phyloP scores from a whole-genome alignment of 2,888 invertebrate genomes.

The Cylloceria caligata region DNA sequence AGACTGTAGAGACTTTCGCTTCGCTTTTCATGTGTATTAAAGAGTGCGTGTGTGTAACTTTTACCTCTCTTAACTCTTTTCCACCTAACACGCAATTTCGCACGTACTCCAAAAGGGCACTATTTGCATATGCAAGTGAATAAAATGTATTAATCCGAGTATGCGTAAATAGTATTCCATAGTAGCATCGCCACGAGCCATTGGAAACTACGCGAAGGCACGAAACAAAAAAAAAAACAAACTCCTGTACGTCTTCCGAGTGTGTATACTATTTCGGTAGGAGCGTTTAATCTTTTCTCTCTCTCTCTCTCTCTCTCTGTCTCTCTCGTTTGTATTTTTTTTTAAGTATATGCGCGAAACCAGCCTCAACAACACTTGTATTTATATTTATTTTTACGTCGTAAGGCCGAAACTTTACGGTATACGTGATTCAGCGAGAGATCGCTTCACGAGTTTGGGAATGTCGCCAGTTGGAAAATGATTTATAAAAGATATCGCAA shows the following conservation, averaged over 20 bases:
- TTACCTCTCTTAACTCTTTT: constrained; percentile 29
- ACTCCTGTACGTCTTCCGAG: constrained; percentile 27
- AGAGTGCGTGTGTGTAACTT: constrained; percentile 5
- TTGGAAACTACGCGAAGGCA: background rate
- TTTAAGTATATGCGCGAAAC: background rate
- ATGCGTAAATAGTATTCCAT: background rate
- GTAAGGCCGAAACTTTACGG: background rate
- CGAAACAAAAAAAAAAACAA: constrained; percentile 26
- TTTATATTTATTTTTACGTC: constrained; percentile 7
- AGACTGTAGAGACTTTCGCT: constrained; percentile 26
- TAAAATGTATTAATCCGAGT: constrained; percentile 4
- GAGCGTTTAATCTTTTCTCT: background rate
- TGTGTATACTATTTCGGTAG: constrained; percentile 49
- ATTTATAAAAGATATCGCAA: background rate
- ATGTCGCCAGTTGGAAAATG: background rate
- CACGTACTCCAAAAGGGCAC: background rate
- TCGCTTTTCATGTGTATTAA: background rate
- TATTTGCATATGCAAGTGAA: constrained; percentile 11
- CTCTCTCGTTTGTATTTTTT: too few relatives aligned
- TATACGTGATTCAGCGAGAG: constrained; percentile 7
- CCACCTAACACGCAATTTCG: constrained; percentile 21
- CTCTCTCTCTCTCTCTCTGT: constrained; percentile 18
- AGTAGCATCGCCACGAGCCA: constrained; percentile 40
- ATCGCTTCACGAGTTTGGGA: background rate
- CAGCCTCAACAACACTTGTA: background rate